Percentiles rank a stretch among this genome's conserved stretches.
Evolutionary conservation across 1,140 invertebrate genomes (phyloP).

Genomic region (Alviniconcha marisindica): DNA sequence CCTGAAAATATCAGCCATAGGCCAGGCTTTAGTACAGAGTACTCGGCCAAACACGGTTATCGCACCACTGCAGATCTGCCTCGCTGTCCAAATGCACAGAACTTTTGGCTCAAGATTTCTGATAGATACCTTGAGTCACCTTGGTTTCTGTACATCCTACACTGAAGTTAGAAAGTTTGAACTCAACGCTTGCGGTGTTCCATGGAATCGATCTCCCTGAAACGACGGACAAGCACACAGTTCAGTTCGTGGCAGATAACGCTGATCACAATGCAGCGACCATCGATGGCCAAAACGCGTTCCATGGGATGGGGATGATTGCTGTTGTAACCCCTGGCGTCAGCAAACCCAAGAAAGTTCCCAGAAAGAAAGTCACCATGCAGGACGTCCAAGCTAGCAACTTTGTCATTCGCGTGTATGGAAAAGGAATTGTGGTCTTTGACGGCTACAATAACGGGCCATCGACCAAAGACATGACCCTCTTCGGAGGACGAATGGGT

Average conservation of each 20-base stretch:
- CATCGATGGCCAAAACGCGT: conserved; percentile 34
- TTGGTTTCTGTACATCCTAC: conserved; percentile 48
- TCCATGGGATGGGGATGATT: conserved; percentile 43
- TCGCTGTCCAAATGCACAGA: too few species aligned
- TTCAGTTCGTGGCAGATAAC: conserved; percentile 41
- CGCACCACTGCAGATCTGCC: too few species aligned
- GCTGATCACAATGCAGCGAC: conserved; percentile 40
- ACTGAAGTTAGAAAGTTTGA: conserved; percentile 40
- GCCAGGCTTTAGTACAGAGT: conserved; percentile 45
- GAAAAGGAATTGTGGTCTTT: too few species aligned
- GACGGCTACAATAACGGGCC: too few species aligned
- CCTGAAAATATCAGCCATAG: conserved; percentile 37
- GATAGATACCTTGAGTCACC: conserved; percentile 42
- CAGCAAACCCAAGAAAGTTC: not conserved
- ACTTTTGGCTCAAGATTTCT: conserved; percentile 42
- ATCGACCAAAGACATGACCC: too few species aligned
- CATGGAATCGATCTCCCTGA: conserved; percentile 3
- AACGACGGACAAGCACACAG: not conserved
- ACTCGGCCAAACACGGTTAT: not conserved
- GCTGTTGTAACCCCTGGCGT: conserved; percentile 20
- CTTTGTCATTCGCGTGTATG: too few species aligned
- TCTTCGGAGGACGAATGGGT: too few species aligned
- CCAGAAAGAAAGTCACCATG: conserved; percentile 4
- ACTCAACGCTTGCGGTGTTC: not conserved
- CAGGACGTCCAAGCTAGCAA: conserved; percentile 18